Percentiles rank a stretch among this genome's conserved stretches.
Conservation (phyloP, 2,113 vertebrate species). For the Oriolus oriolus region DNA sequence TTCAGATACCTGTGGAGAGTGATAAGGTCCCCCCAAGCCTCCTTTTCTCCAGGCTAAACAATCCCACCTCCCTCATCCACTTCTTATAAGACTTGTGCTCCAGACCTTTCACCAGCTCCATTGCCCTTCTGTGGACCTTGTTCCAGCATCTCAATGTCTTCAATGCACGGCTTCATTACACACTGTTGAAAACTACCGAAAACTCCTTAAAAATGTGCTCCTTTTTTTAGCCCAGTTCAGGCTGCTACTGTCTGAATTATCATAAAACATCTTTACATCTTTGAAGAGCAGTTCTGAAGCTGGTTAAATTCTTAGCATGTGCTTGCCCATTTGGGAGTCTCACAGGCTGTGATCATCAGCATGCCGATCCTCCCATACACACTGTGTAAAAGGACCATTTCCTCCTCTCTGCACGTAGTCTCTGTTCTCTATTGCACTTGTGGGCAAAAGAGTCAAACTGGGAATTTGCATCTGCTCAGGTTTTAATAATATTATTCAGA, state of each 20-base stretch:
- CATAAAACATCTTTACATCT: not conserved
- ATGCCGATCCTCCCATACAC: accelerated
- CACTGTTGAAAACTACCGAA: not conserved
- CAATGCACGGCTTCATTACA: not conserved
- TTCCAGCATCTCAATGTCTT: not conserved
- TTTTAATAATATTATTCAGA: constrained; percentile 29
- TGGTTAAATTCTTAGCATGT: not conserved
- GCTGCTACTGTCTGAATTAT: not conserved
- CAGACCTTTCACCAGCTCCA: not conserved
- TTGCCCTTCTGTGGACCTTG: not conserved
- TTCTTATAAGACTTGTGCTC: not conserved
- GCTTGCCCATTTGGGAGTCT: not conserved
- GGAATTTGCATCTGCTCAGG: not conserved
- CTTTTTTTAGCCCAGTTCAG: not conserved
- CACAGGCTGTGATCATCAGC: not conserved
- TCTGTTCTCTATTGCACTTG: not conserved
- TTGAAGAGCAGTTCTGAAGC: not conserved
- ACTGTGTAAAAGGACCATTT: not conserved
- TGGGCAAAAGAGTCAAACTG: not conserved
- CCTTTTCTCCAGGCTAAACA: not conserved
- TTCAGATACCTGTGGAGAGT: not conserved
- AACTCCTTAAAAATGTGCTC: not conserved
- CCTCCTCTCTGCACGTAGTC: not conserved
- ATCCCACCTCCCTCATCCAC: not conserved
- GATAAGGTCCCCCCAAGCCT: not conserved